Evolutionary conservation across 2,113 vertebrate species (phyloP), one percentile per base, ranked within the genome.

Genomic region (Cryptomyrus ogoouensis): DNA sequence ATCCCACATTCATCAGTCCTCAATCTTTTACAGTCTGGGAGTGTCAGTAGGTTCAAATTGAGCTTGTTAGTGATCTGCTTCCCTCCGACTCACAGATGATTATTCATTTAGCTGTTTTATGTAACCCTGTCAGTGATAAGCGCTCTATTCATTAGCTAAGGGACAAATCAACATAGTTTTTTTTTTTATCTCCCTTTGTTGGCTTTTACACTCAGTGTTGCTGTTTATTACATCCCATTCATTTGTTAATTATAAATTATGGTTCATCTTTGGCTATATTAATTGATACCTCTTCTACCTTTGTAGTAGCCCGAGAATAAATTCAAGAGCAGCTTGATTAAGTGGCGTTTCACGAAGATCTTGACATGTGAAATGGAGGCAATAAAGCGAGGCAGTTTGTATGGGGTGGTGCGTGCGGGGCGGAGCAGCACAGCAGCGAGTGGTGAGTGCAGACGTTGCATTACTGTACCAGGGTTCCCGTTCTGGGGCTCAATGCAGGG

Each of bases 241-340:
- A 96, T 97, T 97, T 96, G 97, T 99, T 98, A 98, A 99, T 99
- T 98, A 98, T 98, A 98, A 99, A 98, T 98, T 97, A 97, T 97
- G 94, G 95, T 95, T 96, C 96, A 96, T 97, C 97, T 98, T 97
- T 96, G 95, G 95, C 96, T 96, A 95, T 97, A 98, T 97, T 98
- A 98, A 99, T 98, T 98, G 97, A 97, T 97, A 97, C 97, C 96
- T 97, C 96, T 96, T 96, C 94, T 95, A 96, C 93, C 95, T 96
- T 96, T 96, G 96, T 96, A 96, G 95, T 96, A 95, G 96, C 94
- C 95, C 93, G 95, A 94, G 97, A 98, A 98, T 97, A 98, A 97
- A 98, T 97, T 97, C 97, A 97, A 97, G 96, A 97, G 95, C 95
- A 95, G 96, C 96, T 97, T 97, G 96, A 98, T 98, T 97, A 97